phyloP scores from a whole-genome alignment of 2,888 invertebrate genomes.

The Aleiodes alternator region DNA sequence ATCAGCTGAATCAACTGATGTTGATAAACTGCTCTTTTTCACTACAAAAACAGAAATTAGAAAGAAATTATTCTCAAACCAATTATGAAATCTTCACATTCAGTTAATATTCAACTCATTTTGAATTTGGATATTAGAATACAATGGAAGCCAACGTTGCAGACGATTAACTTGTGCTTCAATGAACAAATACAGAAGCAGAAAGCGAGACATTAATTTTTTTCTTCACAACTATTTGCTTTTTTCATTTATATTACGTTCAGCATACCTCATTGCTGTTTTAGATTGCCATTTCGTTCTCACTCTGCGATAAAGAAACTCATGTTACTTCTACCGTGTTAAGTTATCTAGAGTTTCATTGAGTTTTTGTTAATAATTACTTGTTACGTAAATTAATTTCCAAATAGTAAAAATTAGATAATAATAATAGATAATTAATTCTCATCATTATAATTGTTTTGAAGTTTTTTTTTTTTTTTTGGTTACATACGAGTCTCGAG shows the following conservation, averaged over 20 bases:
- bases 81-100: background rate
- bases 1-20: constrained; percentile 63
- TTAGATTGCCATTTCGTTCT: constrained; percentile 62
- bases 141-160: constrained; percentile 25
- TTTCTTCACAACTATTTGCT: constrained; percentile 8
- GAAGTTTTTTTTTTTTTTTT: constrained; percentile 37
- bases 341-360: constrained; percentile 36
- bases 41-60: constrained; percentile 56
- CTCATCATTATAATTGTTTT: constrained; percentile 11
- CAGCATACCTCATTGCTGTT: constrained; percentile 62
- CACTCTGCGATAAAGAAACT: constrained; percentile 63
- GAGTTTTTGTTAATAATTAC: constrained; percentile 28
- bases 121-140: constrained; percentile 11
- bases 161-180: constrained; percentile 22
- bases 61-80: constrained; percentile 11
- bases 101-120: background rate
- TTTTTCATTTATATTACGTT: constrained; percentile 38
- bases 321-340: constrained; percentile 59
- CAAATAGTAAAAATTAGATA: constrained; percentile 1
- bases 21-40: constrained; percentile 62
- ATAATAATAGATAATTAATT: constrained; percentile 1
- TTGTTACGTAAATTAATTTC: constrained; percentile 8
- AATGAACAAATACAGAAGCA: constrained; percentile 29
- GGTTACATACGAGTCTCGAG: constrained; percentile 66
- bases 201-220: constrained; percentile 44